Base-by-base conservation (phyloP, 1,140 invertebrate genomes). In the Conus betulinus region DNA sequence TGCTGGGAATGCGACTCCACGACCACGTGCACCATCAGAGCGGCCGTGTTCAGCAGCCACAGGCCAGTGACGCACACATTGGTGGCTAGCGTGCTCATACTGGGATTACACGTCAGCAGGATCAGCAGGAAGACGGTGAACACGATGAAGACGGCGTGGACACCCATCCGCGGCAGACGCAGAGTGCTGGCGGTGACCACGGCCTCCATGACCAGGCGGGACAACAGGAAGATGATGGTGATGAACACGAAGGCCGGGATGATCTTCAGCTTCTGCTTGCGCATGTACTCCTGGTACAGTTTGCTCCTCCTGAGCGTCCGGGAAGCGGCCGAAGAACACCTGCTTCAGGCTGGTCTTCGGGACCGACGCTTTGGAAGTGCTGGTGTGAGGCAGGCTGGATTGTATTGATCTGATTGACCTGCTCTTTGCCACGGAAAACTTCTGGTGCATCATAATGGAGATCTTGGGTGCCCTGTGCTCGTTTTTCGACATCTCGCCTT, bases 281-380 rank as follows among this genome's bases (percentile, higher is more conserved):
- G 95, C 76, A 97, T 97, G 93, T 98, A 98, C 71, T 96, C 96
- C 89, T 97, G 96, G 94, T 98, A 98, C 0, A 98, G 96, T 91
- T 91, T 96, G 96, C 93, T 98, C 97, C 81, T 97, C 96, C 71
- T 95, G 92, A 89, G 97, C 97, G 23, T 92, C 92, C 52, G 51
- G 55, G 81, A 87, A 81, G 67, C 86, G 67, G 11, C 67, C 76
- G 23, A 25, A 27, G 13, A 76, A 67, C 3, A 74, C n/a, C 15
- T 81, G 74, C 53, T 84, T 84, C n/a, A 79, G 71, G 51, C 20
- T 63, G 27, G 76, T 6, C 39, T 39, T 39, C 39, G 39, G 39
- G 23, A 10, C 57, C n/a, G 60, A 51, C 63, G 0, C 51, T 17
- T 51, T 25, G 51, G 11, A 53, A 13, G 39, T 8, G 8, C 23